Evolutionary conservation across 2,797 vertebrate genomes (phyloP), one percentile per base, ranked within the genome.

Genomic region (Arrhamphus sclerolepis): DNA sequence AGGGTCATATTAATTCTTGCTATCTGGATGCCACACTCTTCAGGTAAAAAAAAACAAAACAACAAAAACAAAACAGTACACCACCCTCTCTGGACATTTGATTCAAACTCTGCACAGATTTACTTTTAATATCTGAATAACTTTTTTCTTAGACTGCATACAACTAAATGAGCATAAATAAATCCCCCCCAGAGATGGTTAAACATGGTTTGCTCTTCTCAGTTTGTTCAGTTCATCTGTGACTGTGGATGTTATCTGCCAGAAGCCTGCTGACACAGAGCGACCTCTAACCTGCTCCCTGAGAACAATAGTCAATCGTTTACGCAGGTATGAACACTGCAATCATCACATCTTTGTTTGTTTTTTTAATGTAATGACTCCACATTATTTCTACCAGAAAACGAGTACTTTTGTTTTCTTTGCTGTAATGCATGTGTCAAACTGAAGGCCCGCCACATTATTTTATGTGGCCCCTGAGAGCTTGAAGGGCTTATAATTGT

Each of bases 1-100:
- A 94, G 65, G 94, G 94, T 29, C 92, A 95, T 61, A 86, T 90
- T 70, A 95, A 95, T 77, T 95, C 94, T 50, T 95, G 94, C 72
- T 95, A 95, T 74, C 88, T 95, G 9, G 94, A 95, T 56, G 89
- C 92, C 21, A 91, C 94, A 1, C 91, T 95, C 31, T 95, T 94
- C 89, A 94, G 93, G 94, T 94, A 83, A 70, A 52, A 84, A n/a
- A n/a, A n/a, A n/a, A n/a, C n/a, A n/a, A n/a, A n/a, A n/a, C n/a
- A n/a, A n/a, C n/a, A n/a, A n/a, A n/a, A n/a, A n/a, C n/a, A n/a
- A n/a, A 66, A 21, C 9, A 47, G 16, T 46, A 59, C 46, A 22
- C 17, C 18, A 2, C 10, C 41, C 19, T 13, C 16, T 42, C 8
- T 0, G 19, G 20, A 16, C 8, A 7, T 28, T 20, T 20, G 22